These are phyloP conservation scores for Paraplagusia blochii DNA, from an alignment of 2,113 vertebrate species.

Conservation along the genomic window DNA sequence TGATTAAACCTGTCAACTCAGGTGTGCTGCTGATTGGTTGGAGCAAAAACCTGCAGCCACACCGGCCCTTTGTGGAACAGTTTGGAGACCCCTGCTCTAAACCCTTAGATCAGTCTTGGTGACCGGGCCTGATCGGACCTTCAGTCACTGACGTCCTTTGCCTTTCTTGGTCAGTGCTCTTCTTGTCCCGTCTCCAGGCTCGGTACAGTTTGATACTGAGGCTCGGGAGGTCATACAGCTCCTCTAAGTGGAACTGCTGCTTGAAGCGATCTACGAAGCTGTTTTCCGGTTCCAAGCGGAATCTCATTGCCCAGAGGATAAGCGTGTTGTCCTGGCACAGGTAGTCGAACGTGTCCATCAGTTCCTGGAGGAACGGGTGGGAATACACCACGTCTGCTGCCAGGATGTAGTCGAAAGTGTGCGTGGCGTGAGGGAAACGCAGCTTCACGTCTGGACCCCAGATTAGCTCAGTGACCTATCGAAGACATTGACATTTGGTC, in stretches of 20 bases:
- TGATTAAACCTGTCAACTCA: no score
- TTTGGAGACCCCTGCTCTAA: no score
- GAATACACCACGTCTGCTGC: slow-evolving; percentile 93
- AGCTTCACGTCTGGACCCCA: slow-evolving; percentile 86
- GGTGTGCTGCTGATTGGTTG: no score
- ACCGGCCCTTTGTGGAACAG: no score
- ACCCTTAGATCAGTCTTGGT: no score
- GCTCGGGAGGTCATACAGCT: slow-evolving; percentile 85
- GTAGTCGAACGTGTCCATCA: slow-evolving; percentile 89
- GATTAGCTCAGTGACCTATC: slow-evolving; percentile 81
- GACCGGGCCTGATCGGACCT: no score
- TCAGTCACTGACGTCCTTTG: no score
- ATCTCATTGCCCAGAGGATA: slow-evolving; percentile 94
- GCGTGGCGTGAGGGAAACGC: slow-evolving; percentile 80
- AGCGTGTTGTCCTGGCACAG: slow-evolving; percentile 84
- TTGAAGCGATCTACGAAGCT: slow-evolving; percentile 85
- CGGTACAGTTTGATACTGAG: slow-evolving; percentile 89
- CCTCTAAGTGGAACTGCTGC: slow-evolving; percentile 82
- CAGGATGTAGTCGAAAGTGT: slow-evolving; percentile 87
- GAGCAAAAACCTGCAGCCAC: no score
- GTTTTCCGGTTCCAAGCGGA: slow-evolving; percentile 87
- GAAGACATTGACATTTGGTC: background rate
- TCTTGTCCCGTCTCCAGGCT: slow-evolving; percentile 76
- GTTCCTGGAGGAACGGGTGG: slow-evolving; percentile 86
- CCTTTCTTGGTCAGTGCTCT: slow-evolving; percentile 20